Percentiles rank a stretch among this genome's conserved stretches.
phyloP scores from a whole-genome alignment of 2,888 invertebrate species.

The Trimorus sp. region DNA sequence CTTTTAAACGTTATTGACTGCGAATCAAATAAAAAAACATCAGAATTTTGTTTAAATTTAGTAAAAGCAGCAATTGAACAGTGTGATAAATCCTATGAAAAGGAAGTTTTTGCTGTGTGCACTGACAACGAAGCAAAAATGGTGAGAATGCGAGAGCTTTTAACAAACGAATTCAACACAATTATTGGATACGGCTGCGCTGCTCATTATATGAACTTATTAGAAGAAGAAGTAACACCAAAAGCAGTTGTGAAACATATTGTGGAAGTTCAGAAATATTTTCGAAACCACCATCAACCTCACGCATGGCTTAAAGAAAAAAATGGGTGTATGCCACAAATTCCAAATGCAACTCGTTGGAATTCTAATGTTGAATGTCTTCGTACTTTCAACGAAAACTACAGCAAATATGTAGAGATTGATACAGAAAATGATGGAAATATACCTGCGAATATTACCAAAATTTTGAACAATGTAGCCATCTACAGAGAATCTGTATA shows the following conservation, averaged over 20 bases:
- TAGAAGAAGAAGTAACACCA: constrained; percentile 22
- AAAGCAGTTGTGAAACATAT: constrained; percentile 22
- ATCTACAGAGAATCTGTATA: constrained; percentile 18
- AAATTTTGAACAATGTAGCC: constrained; percentile 12
- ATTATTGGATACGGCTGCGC: constrained; percentile 25
- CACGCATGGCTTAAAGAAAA: constrained; percentile 36
- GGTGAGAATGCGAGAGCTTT: constrained; percentile 21
- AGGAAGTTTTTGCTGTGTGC: constrained; percentile 30
- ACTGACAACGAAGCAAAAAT: constrained; percentile 36
- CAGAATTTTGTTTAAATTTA: constrained; percentile 26
- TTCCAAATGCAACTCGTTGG: constrained; percentile 33
- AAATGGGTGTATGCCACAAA: constrained; percentile 24
- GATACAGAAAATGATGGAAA: constrained; percentile 7
- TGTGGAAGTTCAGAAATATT: constrained; percentile 31
- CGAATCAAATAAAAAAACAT: constrained; percentile 26
- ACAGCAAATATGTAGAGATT: constrained; percentile 20
- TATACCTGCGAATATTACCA: constrained; percentile 23
- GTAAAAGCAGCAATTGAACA: constrained; percentile 5
- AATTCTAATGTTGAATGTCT: constrained; percentile 26
- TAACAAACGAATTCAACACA: constrained; percentile 3
- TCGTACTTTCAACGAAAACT: constrained; percentile 24
- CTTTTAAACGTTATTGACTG: constrained; percentile 26
- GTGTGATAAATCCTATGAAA: constrained; percentile 8
- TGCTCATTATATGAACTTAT: constrained; percentile 26
- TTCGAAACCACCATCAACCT: constrained; percentile 35